These are phyloP conservation scores for Polyommatus icarus DNA, from an alignment of 2,888 invertebrate species.

Conservation along the genomic window DNA sequence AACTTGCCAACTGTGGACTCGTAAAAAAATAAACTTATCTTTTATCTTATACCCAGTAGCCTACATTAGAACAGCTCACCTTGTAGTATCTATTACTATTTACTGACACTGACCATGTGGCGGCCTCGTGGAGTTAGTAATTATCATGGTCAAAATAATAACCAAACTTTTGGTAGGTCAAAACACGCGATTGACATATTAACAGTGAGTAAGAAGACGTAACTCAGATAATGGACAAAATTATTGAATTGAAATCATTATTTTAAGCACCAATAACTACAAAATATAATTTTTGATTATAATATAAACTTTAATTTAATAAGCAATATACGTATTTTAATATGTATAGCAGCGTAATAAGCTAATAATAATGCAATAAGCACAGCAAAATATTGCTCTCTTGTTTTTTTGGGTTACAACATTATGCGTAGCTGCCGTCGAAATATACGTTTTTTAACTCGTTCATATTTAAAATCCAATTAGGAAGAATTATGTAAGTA, in stretches of 20 bases:
- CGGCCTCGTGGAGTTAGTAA: conserved; percentile 30
- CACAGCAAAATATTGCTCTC: too few species aligned
- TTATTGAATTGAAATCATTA: too few species aligned
- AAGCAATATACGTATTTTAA: too few species aligned
- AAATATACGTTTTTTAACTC: not conserved
- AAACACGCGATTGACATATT: conserved; percentile 16
- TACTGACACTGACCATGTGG: conserved; percentile 30
- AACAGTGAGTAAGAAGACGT: not conserved
- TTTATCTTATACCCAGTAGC: not conserved
- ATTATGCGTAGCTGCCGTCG: not conserved
- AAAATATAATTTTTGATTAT: too few species aligned
- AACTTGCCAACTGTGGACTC: not conserved
- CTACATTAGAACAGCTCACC: conserved; percentile 5
- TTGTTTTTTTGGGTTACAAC: not conserved
- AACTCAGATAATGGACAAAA: too few species aligned
- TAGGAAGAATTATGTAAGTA: conserved; percentile 9
- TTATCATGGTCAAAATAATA: conserved; percentile 25
- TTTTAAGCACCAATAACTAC: too few species aligned
- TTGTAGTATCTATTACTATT: conserved; percentile 9
- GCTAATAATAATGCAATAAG: too few species aligned
- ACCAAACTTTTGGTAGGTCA: conserved; percentile 15
- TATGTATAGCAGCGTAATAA: too few species aligned
- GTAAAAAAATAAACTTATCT: not conserved
- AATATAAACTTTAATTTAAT: too few species aligned
- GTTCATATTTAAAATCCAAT: conserved; percentile 4